phyloP scores from a whole-genome alignment of 2,113 vertebrate species.

The Rhabdornis inornatus region DNA sequence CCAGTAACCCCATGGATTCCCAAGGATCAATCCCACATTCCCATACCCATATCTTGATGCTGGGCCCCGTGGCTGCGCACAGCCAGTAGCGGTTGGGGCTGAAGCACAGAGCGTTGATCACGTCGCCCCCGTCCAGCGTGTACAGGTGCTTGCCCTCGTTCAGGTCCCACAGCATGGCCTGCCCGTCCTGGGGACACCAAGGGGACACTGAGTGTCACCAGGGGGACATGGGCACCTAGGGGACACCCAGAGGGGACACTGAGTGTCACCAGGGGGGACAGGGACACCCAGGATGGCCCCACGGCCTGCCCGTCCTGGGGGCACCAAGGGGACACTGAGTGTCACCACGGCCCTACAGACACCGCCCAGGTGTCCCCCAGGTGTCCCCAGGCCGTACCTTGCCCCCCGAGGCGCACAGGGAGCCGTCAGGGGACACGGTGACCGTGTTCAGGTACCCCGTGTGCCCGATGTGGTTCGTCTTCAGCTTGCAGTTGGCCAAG shows the following conservation, averaged over 20 bases:
- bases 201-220: not conserved
- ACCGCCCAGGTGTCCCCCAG: too few species aligned
- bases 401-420: conserved; percentile 94
- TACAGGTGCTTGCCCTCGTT: conserved; percentile 97
- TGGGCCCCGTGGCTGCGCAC: conserved; percentile 70
- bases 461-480: conserved; percentile 97
- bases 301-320: conserved; percentile 92
- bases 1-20: too few species aligned
- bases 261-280: too few species aligned
- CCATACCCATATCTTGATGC: too few species aligned
- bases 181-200: conserved; percentile 80
- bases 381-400: conserved; percentile 72
- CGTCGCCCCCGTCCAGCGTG: conserved; percentile 90
- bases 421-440: conserved; percentile 93
- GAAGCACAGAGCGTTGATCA: conserved; percentile 94
- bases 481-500: conserved; percentile 95
- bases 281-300: too few species aligned
- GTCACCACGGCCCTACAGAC: too few species aligned
- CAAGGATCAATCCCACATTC: too few species aligned
- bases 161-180: conserved; percentile 97
- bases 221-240: too few species aligned
- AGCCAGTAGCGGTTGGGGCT: conserved; percentile 98
- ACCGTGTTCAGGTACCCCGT: conserved; percentile 93
- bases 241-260: not conserved
- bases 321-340: too few species aligned